Conservation (phyloP, 2,888 invertebrate species). For the Rhagonycha lutea region DNA sequence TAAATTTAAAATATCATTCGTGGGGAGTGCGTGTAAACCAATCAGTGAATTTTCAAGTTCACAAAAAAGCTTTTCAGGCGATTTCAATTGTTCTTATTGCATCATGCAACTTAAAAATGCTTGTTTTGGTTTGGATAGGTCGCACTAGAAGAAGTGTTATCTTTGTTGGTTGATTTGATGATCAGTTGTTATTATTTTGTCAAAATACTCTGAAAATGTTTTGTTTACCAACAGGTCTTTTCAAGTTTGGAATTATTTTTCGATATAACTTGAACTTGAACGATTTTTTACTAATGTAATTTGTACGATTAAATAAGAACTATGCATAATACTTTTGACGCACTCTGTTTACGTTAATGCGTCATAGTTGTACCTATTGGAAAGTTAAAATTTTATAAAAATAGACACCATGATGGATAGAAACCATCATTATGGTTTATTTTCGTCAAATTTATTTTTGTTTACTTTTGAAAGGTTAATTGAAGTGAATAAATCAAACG, state of each 20-base stretch:
- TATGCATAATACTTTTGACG: not conserved
- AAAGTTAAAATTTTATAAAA: not conserved
- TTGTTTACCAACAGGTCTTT: no score
- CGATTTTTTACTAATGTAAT: no score
- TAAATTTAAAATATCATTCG: not conserved
- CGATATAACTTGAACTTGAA: no score
- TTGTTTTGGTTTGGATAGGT: no score
- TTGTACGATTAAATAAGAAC: no score
- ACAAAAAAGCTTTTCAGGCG: no score
- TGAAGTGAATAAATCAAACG: not conserved
- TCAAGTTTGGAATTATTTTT: no score
- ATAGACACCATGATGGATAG: not conserved
- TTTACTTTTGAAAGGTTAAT: not conserved
- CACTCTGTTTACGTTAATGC: not conserved
- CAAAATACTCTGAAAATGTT: no score
- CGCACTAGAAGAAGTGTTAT: no score
- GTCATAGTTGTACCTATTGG: not conserved
- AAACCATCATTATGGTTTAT: not conserved
- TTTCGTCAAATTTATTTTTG: not conserved
- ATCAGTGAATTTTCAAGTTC: no score
- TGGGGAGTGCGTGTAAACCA: not conserved
- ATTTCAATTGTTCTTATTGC: not conserved
- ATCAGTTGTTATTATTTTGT: no score
- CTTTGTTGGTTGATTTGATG: no score
- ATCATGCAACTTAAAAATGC: not conserved